Evolutionary conservation across 2,888 invertebrate genomes (phyloP), one percentile per base, ranked within the genome.

Genomic region (Cephus rjabovi): DNA sequence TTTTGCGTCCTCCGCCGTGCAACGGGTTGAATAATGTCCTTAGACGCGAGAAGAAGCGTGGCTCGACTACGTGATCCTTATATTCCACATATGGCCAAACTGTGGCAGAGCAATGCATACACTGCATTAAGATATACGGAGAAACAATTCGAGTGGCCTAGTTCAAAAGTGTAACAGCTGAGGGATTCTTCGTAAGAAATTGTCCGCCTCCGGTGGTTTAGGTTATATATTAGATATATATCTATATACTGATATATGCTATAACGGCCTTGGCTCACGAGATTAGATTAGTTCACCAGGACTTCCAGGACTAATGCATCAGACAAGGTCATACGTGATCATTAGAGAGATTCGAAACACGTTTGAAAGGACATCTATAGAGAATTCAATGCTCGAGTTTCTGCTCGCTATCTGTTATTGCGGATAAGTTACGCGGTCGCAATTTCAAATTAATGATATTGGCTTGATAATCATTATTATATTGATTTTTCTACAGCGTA

Each of bases 121-220:
- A 56, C 56, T 23, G 56, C 15, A 56, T 9, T 23, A 23, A 56
- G 23, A 56, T 40, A 23, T 56, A 71, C 12, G 56, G 69, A 56
- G 70, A 73, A 76, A 70, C 35, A 80, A 81, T 81, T 79, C 78
- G 78, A 70, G 40, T 80, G 83, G 80, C 83, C 83, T 76, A 84
- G 82, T 84, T 84, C 34, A 34, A 35, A 73, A 76, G 68, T 68
- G 69, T 79, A 76, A 70, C 74, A 77, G 56, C 56, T 56, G 56
- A 9, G 9, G 6, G 56, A 56, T 23, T 23, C 23, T 56, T 56
- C 23, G 23, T 9, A 56, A 56, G 23, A 23, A 9, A 56, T 9
- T 56, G 23, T 23, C 56, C 56, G 56, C 23, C 23, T 23, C 9
- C 1, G 23, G 23, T 56, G 56, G 56, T 56, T 23, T 56, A 9